phyloP scores from a whole-genome alignment of 2,113 vertebrate genomes.

The Gavialis gangeticus region DNA sequence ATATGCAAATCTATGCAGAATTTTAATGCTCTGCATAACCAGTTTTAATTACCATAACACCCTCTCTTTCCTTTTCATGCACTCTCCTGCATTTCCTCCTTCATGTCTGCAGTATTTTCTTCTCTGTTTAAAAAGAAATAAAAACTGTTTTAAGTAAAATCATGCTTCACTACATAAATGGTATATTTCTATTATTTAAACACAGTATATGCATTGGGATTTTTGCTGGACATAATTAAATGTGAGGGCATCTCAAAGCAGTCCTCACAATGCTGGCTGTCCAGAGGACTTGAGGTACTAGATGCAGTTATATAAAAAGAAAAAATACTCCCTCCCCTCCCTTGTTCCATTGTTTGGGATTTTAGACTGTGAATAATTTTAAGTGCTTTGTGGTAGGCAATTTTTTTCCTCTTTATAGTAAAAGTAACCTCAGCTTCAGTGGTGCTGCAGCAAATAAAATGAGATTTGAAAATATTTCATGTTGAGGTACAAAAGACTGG shows the following conservation, averaged over 20 bases:
- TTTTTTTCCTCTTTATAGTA: conserved; percentile 31
- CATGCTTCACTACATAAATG: conserved; percentile 16
- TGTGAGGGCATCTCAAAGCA: conserved; percentile 21
- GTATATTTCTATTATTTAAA: conserved; percentile 22
- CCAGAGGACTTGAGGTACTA: neutral
- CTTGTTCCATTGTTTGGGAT: conserved; percentile 18
- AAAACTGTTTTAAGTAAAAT: conserved; percentile 22
- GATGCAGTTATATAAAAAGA: neutral
- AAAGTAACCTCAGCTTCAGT: conserved; percentile 6
- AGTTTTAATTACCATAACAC: conserved; percentile 94
- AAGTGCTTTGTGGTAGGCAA: neutral
- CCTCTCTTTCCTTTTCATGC: conserved; percentile 76
- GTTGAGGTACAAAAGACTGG: conserved; percentile 10
- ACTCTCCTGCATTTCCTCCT: conserved; percentile 62
- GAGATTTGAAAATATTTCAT: conserved; percentile 29
- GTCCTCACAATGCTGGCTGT: neutral
- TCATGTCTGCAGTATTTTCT: conserved; percentile 65
- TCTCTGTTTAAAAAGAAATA: conserved; percentile 24
- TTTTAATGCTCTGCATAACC: conserved; percentile 94
- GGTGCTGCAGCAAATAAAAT: conserved; percentile 9
- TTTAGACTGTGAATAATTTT: conserved; percentile 64
- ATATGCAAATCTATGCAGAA: conserved; percentile 99
- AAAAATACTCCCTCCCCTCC: conserved; percentile 15
- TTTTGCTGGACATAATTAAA: conserved; percentile 8
- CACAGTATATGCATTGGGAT: neutral